Conservation (phyloP, 2,888 invertebrate species). For the Creontiades dilutus region DNA sequence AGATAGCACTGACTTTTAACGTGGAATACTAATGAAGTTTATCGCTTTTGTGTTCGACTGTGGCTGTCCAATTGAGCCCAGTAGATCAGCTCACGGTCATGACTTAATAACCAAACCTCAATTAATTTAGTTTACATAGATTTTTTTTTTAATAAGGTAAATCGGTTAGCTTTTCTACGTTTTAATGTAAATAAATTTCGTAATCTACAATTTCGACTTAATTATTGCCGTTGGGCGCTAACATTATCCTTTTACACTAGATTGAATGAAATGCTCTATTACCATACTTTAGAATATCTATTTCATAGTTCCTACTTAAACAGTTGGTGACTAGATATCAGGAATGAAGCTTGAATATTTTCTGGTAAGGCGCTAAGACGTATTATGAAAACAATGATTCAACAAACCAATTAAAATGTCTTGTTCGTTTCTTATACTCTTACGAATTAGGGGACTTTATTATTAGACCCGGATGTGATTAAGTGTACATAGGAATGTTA, state of each 20-base stretch:
- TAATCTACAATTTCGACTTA: background rate
- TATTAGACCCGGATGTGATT: no score
- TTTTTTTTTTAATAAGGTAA: conserved; percentile 16
- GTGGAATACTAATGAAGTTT: background rate
- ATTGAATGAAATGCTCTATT: no score
- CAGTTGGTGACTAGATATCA: no score
- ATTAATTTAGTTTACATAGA: conserved; percentile 26
- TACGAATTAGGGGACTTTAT: no score
- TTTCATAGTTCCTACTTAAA: no score
- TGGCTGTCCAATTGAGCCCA: conserved; percentile 26
- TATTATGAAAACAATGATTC: no score
- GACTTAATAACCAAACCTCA: conserved; percentile 54
- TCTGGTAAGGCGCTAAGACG: no score
- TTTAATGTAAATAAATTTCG: conserved; percentile 25
- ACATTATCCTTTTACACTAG: background rate
- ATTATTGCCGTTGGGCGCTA: background rate
- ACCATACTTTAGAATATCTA: no score
- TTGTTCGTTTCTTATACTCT: no score
- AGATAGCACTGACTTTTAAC: background rate
- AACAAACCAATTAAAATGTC: no score
- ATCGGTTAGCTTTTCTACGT: conserved; percentile 20
- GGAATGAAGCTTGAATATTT: no score
- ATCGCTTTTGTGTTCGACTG: conserved; percentile 15
- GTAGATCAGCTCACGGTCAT: conserved; percentile 29
- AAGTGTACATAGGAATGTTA: no score